Base-by-base conservation (phyloP, 2,113 vertebrate species). In the Zosterops hypoxanthus region DNA sequence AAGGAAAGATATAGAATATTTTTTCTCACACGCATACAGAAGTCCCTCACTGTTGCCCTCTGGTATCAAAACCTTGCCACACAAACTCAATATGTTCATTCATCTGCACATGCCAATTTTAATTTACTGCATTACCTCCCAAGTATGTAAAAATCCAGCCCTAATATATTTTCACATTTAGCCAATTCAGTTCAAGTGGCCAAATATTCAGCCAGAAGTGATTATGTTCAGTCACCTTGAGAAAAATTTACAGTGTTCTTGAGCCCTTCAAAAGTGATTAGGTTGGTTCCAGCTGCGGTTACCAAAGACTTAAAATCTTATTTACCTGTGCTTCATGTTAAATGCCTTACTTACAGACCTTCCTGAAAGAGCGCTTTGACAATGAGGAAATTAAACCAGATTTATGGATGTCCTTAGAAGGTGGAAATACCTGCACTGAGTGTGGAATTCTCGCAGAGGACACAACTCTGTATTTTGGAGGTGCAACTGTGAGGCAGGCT, bases 291-390 rank as follows among this genome's bases (percentile, higher is more conserved):
- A 86, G 47, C 26, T 90, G 39, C 46, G 46, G 7, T 63, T 47
- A 53, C 60, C 18, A 86, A 55, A 71, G 9, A 36, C 25, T 64
- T 71, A 26, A 78, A 68, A 39, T 56, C 17, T 34, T 60, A 56
- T 82, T 75, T 66, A 73, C 36, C 55, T 75, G 12, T 87, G 79
- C 57, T 81, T 46, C 64, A n/a, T 73, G 31, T 92, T 69, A 21
- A 89, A 72, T 41, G 28, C 11, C 13, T 81, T 86, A 46, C 44
- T 88, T 66, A 21, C 94, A 99, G 99, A 99, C 98, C 20, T 99
- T 99, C 94, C 97, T 99, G 86, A 99, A 99, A 97, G 99, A 99
- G 86, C 99, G 99, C 34, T 99, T 99, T 95, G 99, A 99, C 97
- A 99, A 98, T 96, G 99, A 99, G 82, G 99, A 99, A 72, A 95